Base-by-base conservation (phyloP, 1,140 invertebrate species). In the Panagrolaimus sp. region DNA sequence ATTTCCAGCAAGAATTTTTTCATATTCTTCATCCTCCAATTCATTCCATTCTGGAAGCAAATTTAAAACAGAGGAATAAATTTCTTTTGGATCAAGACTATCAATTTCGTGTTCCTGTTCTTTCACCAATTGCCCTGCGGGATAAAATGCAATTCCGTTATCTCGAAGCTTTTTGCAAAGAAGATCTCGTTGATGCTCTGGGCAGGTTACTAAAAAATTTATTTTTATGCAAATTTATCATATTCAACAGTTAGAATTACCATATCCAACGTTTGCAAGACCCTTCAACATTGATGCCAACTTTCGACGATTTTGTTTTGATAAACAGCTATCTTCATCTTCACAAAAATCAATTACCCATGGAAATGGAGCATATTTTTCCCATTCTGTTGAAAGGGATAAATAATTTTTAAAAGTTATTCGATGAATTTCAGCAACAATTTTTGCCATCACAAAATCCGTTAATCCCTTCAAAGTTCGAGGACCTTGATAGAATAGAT, bases 161-260 rank as follows among this genome's bases (percentile, higher is more conserved):
- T 79, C 74, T 62, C 77, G 75, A 38, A 88, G 81, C 63, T 85
- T 76, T 21, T 84, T 69, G 73, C 86, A 88, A 15, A 89, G 73
- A 46, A 84, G 69, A 55, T 79, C 79, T 78, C 67, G 64, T 9
- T 64, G 52, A n/a, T 85, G 73, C 67, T 76, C 74, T 67, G 80
- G 64, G 77, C 86, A 87, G 69, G 86, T 77, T 14, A 89, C 74
- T 38, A 52, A n/a, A 90, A 67, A 92, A 84, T 52, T 88, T 86
- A 83, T 92, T 91, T 83, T 91, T 93, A 72, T 91, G 90, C 15
- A 88, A 89, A 83, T 91, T 93, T 84, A 89, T 89, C 7, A 91
- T 89, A 12, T 90, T 91, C 83, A 91, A 92, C 82, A 89, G 92
- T 84, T 92, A 92, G 63, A 93, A 87, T 77, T 92, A 89, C 90